phyloP scores from a whole-genome alignment of 2,797 vertebrate species.

The Rhabdophis nuchalis region DNA sequence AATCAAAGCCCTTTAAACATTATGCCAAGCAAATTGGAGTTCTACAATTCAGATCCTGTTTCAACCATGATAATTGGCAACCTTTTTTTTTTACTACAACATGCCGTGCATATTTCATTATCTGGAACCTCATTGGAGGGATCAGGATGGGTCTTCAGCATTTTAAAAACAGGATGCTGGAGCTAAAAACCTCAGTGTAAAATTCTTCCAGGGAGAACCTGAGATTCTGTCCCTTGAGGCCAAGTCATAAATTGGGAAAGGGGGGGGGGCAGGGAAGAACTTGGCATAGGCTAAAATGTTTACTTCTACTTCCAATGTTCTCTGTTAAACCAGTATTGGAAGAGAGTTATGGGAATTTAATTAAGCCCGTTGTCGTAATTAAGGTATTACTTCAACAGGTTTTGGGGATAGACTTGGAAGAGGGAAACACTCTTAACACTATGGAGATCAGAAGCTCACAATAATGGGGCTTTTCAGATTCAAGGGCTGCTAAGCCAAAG shows the following conservation, averaged over 20 bases:
- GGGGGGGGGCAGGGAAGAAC: not conserved
- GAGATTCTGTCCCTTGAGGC: not conserved
- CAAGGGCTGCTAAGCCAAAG: not conserved
- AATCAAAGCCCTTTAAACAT: conserved; percentile 15
- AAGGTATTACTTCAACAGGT: not conserved
- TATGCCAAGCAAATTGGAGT: not conserved
- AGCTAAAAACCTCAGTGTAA: not conserved
- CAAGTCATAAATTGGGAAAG: not conserved
- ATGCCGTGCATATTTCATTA: not conserved
- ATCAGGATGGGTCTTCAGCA: not conserved
- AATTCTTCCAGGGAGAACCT: not conserved
- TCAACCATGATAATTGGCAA: not conserved
- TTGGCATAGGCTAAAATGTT: not conserved
- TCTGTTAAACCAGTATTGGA: not conserved
- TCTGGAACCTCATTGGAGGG: not conserved
- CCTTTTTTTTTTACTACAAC: not conserved
- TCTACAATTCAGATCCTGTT: conserved; percentile 4
- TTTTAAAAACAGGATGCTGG: not conserved
- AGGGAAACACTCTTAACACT: not conserved
- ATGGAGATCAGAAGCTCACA: not conserved
- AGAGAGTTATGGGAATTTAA: not conserved
- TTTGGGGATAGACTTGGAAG: not conserved
- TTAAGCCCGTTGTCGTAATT: not conserved
- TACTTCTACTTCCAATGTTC: not conserved
- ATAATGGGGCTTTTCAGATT: not conserved